Percentiles rank a stretch among this genome's conserved stretches.
These are phyloP conservation scores for Notiomystis cincta DNA, from an alignment of 2,113 vertebrate genomes.

Conservation along the genomic window DNA sequence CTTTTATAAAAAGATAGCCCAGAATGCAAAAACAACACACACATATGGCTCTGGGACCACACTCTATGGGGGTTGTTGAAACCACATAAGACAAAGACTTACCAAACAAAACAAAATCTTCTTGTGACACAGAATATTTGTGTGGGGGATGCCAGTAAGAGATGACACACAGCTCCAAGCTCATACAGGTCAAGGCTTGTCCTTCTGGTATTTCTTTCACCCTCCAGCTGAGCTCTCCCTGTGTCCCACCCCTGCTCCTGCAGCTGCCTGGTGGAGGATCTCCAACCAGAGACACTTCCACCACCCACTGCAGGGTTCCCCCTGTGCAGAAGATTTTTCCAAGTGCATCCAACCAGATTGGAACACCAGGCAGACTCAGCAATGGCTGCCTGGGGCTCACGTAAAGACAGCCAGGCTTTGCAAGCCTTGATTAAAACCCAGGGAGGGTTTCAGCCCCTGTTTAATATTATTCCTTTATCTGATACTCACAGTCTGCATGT, in stretches of 20 bases:
- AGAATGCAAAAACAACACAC: not conserved
- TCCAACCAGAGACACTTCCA: not conserved
- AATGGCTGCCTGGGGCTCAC: accelerated
- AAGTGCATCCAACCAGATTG: not conserved
- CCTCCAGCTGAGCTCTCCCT: not conserved
- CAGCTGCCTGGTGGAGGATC: not conserved
- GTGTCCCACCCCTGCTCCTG: not conserved
- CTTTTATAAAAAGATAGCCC: not conserved
- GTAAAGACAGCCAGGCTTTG: not conserved
- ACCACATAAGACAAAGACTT: not conserved
- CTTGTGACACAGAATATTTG: accelerated
- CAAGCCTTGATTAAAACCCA: not conserved
- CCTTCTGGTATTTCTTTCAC: not conserved
- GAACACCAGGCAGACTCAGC: not conserved
- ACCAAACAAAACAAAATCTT: not conserved
- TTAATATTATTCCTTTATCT: not conserved
- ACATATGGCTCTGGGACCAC: not conserved
- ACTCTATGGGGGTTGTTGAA: not conserved
- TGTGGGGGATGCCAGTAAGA: not conserved
- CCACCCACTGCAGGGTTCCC: not conserved
- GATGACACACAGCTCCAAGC: not conserved
- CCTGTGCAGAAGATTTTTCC: not conserved
- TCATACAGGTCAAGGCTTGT: not conserved
- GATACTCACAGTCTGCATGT: not conserved
- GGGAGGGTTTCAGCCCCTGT: not conserved